Percentiles rank a stretch among this genome's conserved stretches.
Conservation (phyloP, 1,140 invertebrate species). For the Zaprionus inermis region DNA sequence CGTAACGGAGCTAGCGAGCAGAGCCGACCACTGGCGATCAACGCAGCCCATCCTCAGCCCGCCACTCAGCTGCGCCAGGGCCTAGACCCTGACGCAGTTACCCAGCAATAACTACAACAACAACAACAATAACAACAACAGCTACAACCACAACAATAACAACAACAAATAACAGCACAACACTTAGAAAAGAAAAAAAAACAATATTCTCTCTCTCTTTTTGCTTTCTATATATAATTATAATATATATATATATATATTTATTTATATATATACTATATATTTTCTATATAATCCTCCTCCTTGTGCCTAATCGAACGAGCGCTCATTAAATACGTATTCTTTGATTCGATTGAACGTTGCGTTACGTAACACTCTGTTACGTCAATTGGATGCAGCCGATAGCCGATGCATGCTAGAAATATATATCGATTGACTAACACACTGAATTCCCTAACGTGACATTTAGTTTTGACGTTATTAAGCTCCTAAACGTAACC, state of each 20-base stretch:
- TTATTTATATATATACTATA: conserved; percentile 47
- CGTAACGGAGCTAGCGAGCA: conserved; percentile 75
- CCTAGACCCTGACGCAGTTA: conserved; percentile 64
- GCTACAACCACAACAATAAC: conserved; percentile 52
- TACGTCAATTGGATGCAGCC: conserved; percentile 47
- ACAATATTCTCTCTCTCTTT: conserved; percentile 34
- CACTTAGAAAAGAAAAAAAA: conserved; percentile 52
- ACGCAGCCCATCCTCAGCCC: conserved; percentile 79
- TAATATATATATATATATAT: conserved; percentile 67
- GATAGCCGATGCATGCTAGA: conserved; percentile 21
- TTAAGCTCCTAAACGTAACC: conserved; percentile 83
- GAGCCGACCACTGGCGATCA: conserved; percentile 78
- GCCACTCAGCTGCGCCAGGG: conserved; percentile 76
- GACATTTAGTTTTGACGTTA: conserved; percentile 74
- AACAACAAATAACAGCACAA: conserved; percentile 55
- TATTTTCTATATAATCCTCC: conserved; percentile 67
- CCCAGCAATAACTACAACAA: conserved; percentile 41
- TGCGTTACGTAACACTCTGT: conserved; percentile 47
- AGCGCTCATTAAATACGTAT: conserved; percentile 61
- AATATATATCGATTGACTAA: conserved; percentile 28
- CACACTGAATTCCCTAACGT: conserved; percentile 47
- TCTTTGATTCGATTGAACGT: conserved; percentile 56
- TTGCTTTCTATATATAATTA: conserved; percentile 66
- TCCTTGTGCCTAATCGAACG: conserved; percentile 78
- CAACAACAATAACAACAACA: conserved; percentile 51